Evolutionary conservation across 2,888 invertebrate genomes (phyloP).

Genomic region (Drosophila planitibia): DNA sequence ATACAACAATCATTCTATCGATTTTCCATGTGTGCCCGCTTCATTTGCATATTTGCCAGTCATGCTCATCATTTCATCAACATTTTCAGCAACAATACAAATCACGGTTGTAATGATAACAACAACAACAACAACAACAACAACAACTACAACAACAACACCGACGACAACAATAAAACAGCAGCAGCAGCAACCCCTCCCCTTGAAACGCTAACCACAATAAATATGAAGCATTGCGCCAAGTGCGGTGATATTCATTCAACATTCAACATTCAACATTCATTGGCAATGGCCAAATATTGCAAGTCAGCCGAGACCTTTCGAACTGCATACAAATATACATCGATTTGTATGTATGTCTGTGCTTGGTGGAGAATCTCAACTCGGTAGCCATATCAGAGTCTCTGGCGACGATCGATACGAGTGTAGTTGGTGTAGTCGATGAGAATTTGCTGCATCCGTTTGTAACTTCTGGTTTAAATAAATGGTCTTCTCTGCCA

Average conservation of each 20-base stretch:
- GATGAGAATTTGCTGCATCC: constrained; percentile 47
- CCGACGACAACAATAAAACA: constrained; percentile 47
- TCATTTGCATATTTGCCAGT: constrained; percentile 74
- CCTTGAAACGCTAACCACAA: constrained; percentile 36
- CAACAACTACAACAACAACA: constrained; percentile 55
- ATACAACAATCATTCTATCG: constrained; percentile 79
- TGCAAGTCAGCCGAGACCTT: constrained; percentile 77
- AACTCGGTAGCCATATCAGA: background rate
- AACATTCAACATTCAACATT: constrained; percentile 53
- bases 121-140: constrained; percentile 51
- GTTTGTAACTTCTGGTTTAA: constrained; percentile 38
- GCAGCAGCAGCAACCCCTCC: constrained; percentile 22
- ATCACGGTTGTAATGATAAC: constrained; percentile 75
- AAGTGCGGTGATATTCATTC: constrained; percentile 72
- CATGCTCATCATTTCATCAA: constrained; percentile 70
- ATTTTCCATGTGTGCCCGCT: constrained; percentile 70
- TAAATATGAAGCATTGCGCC: constrained; percentile 67
- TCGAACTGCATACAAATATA: constrained; percentile 23
- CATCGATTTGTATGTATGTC: background rate
- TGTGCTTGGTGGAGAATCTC: constrained; percentile 42
- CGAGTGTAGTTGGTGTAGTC: constrained; percentile 19
- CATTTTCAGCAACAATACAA: constrained; percentile 67
- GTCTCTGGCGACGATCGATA: constrained; percentile 41
- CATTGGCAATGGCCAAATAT: constrained; percentile 66
- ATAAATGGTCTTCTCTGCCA: constrained; percentile 63